Base-by-base conservation (phyloP, 2,888 invertebrate genomes). In the Podabrus alpinus region DNA sequence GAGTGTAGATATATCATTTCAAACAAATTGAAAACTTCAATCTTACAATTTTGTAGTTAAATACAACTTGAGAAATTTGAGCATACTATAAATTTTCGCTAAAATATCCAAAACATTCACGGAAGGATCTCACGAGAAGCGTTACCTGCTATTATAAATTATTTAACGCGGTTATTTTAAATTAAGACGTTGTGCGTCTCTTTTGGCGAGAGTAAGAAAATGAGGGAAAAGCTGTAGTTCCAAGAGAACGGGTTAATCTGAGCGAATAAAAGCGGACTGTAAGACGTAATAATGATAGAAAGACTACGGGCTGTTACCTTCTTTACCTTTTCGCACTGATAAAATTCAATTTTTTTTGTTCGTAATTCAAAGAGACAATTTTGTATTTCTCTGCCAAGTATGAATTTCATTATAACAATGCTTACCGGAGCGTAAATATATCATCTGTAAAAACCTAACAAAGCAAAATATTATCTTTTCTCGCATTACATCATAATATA, bases 131-230 rank as follows among this genome's bases (percentile, higher is more conserved):
- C 72, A 75, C 76, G 79, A 78, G 72, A 79, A 78, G 78, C 80
- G 81, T 78, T 81, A 82, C 81, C 82, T 81, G 80, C 81, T 76
- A 79, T 82, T 80, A 82, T 83, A 83, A 82, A 82, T 82, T 81
- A 82, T 82, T 82, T 82, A 82, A 78, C 77, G 81, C 80, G 80
- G 82, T 82, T 82, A 80, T 81, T 82, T 79, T 78, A 82, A 82
- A 83, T 82, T 83, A 82, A 80, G 80, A 80, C 79, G 78, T 81
- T 81, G 79, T 78, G 79, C 80, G 79, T 79, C 78, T 75, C 73
- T 77, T 66, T 61, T 66, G 71, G 68, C 70, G 72, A 62, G 73
- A 73, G 68, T 59, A 73, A 64, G 72, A 69, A 79, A 74, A 59
- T 69, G 71, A 11, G 70, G 61, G 66, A 45, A 73, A 69, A 64